A percentile compares a stretch with the other conserved stretches of the same genome.
phyloP scores from a whole-genome alignment of 2,888 invertebrate genomes.

The Dolomedes plantarius region DNA sequence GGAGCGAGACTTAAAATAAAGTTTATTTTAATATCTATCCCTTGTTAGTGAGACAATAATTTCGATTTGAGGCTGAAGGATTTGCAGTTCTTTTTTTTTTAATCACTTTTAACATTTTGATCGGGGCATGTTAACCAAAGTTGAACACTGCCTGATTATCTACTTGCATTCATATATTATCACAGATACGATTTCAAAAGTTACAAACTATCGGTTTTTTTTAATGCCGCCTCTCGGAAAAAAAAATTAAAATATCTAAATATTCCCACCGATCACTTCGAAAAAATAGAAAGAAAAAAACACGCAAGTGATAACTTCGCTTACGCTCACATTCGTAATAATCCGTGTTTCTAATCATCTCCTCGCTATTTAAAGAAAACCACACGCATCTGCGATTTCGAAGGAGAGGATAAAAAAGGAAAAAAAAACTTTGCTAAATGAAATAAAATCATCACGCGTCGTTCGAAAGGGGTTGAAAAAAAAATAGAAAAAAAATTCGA shows the following conservation, averaged over 20 bases:
- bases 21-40: too few species aligned
- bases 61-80: too few species aligned
- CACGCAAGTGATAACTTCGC: background rate
- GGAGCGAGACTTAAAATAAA: too few species aligned
- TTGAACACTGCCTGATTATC: too few species aligned
- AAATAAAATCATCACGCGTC: constrained; percentile 53
- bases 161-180: too few species aligned
- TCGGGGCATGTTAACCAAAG: too few species aligned
- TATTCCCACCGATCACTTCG: background rate
- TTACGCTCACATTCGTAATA: constrained; percentile 20
- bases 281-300: background rate
- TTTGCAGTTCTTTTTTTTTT: too few species aligned
- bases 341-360: constrained; percentile 35
- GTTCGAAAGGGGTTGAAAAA: constrained; percentile 10
- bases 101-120: too few species aligned
- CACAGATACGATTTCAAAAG: too few species aligned
- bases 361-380: constrained; percentile 47
- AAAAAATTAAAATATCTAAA: background rate
- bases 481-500: constrained; percentile 12
- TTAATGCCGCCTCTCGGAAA: too few species aligned
- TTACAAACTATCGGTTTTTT: background rate
- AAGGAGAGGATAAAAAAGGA: background rate
- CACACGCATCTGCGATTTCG: background rate
- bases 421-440: constrained; percentile 33
- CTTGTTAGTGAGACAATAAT: too few species aligned